A percentile compares a stretch with the other conserved stretches of the same genome.
Conservation (phyloP, 2,113 vertebrate genomes). For the Calcarius ornatus region DNA sequence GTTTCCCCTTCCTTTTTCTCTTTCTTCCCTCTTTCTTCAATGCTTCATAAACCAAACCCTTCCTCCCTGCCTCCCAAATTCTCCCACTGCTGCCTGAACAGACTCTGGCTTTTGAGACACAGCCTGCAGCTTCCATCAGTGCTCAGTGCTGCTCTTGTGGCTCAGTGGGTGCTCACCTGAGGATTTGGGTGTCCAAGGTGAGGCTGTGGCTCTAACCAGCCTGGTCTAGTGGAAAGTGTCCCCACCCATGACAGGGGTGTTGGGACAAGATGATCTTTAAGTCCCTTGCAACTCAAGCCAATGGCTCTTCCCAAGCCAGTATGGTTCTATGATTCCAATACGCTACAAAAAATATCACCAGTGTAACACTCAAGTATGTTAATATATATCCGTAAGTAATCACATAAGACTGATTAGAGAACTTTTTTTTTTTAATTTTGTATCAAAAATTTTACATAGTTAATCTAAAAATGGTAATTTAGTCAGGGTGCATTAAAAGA, state of each 20-base stretch:
- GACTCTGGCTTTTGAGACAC: background rate
- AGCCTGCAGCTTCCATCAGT: background rate
- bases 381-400: background rate
- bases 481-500: conserved; percentile 38
- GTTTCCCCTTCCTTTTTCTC: background rate
- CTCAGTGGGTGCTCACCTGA: background rate
- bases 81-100: background rate
- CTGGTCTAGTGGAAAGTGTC: background rate
- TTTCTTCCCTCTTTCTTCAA: background rate
- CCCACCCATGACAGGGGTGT: too few species aligned
- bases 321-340: background rate
- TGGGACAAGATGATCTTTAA: background rate
- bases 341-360: background rate
- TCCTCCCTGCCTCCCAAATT: background rate
- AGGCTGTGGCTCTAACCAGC: background rate
- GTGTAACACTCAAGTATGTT: background rate
- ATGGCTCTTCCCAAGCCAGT: background rate
- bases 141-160: background rate
- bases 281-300: background rate
- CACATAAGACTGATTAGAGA: background rate
- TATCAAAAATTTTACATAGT: conserved; percentile 62
- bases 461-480: conserved; percentile 49
- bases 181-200: background rate
- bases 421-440: conserved; percentile 56
- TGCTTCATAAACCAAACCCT: background rate